Base-by-base conservation (phyloP, 2,113 vertebrate genomes). In the Miniopterus natalensis region DNA sequence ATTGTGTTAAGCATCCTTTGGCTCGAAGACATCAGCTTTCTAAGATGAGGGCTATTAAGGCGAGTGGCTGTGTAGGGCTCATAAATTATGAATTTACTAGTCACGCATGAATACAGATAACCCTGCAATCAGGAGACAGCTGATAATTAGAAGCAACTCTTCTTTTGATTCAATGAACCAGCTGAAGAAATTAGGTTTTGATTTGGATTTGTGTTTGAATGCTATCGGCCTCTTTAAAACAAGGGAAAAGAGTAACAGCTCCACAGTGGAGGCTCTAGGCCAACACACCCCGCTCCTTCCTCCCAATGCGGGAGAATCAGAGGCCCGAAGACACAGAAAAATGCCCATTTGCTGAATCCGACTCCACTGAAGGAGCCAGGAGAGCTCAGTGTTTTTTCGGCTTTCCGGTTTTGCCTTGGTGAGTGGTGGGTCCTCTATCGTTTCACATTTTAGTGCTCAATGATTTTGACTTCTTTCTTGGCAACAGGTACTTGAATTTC, bases 1-100 rank as follows among this genome's bases (percentile, higher is more conserved):
- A 42, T 17, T 71, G 57, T 74, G 42, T 93, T 71, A 81, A 89
- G 70, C 59, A 80, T 80, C 55, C 86, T 94, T 77, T 68, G 71
- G 25, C 66, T 92, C 7, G 3, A 87, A 87, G 66, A 90, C 92
- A 61, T 70, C 66, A 36, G 80, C 65, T 45, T 92, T 84, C 75
- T 73, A 66, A 96, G 91, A 90, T 12, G 47, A 90, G 29, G 57
- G 20, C 89, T 80, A 55, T 91, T 94, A 93, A 83, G 36, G 70
- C 75, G n/a, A 96, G 89, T 79, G 89, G 59, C 66, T 75, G 15
- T 40, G 18, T 57, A 84, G 36, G 31, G 59, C 93, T 97, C 92
- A 90, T 92, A 93, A 95, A 96, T 96, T 92, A 96, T 95, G 93
- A 84, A 97, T 94, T 90, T 79, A 45, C 81, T n/a, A 86, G 93